Evolutionary conservation across 2,113 vertebrate genomes (phyloP), one percentile per base, ranked within the genome.

Genomic region (Anoplopoma fimbria): DNA sequence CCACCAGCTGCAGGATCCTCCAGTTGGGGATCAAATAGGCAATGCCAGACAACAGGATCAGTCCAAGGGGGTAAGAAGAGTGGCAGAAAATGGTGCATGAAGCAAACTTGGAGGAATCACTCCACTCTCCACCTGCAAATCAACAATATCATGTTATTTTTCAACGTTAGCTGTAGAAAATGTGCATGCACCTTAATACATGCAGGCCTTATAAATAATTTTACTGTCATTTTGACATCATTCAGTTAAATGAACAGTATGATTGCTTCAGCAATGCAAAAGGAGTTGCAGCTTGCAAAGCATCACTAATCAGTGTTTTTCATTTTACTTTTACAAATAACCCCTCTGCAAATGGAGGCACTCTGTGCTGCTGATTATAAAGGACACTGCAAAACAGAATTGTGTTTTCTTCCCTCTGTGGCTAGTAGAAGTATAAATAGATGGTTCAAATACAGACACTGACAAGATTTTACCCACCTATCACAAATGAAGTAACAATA

Each of bases 51-150:
- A 98, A 70, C 2, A 90, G 0, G 88, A 98, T 96, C 85, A 96
- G 92, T 3, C 97, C 97, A 0, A 95, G 0, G 1, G 96, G 92
- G 0, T 94, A 96, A 25, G 53, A 81, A n/a, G 90, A 77, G 4
- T 97, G 97, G 9, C 85, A 85, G 12, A 89, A 1, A 27, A 97
- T 93, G 42, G 96, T 91, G 10, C 96, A 94, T 4, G 87, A 81
- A 0, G 96, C 95, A 31, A 97, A 94, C 34, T 89, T 90, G 6
- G 94, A 94, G 14, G 94, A 92, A 25, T 97, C 96, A 0, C 96
- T 94, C 97, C 97, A 99, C 84, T 98, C 97, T 9, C 96, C 93
- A 58, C 93, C 97, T 99, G 82, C 6, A 77, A 81, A 40, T 77
- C n/a, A 58, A 79, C 0, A 60, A 3, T 14, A 14, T 1, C 5